Conservation (phyloP, 1,140 invertebrate species). For the Solenopsis fugax region DNA sequence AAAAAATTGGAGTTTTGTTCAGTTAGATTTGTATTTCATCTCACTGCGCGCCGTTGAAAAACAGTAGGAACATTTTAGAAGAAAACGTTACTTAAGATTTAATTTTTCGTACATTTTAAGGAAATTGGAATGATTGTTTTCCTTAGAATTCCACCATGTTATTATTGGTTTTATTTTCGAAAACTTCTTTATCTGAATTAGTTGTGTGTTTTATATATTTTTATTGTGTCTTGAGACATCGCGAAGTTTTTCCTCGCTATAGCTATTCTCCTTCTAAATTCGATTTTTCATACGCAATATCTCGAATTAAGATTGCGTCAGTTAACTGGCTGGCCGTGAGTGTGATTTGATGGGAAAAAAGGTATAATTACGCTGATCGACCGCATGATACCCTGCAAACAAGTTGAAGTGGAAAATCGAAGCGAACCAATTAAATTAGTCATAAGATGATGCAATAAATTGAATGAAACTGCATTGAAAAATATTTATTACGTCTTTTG, state of each 20-base stretch:
- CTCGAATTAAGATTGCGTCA: slow-evolving; percentile 11
- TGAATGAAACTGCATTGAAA: slow-evolving; percentile 25
- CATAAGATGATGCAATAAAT: slow-evolving; percentile 26
- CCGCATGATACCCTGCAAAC: background rate
- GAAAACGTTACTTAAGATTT: too few relatives aligned
- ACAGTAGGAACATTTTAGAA: too few relatives aligned
- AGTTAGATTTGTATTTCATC: too few relatives aligned
- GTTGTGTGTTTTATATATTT: background rate
- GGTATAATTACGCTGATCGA: background rate
- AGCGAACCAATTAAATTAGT: background rate
- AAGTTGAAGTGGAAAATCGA: background rate
- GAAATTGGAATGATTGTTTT: background rate
- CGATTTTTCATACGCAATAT: slow-evolving; percentile 39
- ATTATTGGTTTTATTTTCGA: background rate
- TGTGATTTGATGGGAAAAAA: slow-evolving; percentile 37
- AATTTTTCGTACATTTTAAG: too few relatives aligned
- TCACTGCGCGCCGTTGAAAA: too few relatives aligned
- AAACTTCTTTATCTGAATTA: background rate
- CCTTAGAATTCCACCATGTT: background rate
- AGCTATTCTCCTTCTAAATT: slow-evolving; percentile 2
- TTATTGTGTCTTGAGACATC: background rate
- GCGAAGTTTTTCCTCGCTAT: background rate
- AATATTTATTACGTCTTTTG: background rate
- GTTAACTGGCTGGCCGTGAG: slow-evolving; percentile 22
- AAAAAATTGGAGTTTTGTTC: too few relatives aligned